phyloP scores from a whole-genome alignment of 2,113 vertebrate genomes.

The Theristicus caerulescens region DNA sequence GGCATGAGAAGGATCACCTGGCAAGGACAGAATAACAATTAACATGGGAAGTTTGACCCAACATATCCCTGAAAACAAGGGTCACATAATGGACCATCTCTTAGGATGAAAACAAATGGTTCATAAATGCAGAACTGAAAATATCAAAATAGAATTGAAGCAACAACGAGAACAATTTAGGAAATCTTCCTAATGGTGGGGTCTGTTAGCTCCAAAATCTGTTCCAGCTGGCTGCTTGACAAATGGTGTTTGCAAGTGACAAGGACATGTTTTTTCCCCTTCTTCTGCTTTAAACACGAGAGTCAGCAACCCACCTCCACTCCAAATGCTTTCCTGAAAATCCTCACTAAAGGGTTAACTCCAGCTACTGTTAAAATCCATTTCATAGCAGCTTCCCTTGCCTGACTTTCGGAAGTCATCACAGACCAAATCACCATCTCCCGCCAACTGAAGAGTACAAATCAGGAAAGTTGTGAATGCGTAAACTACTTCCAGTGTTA shows the following conservation, averaged over 20 bases:
- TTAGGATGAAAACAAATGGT: background rate
- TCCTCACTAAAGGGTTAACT: background rate
- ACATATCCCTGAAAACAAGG: background rate
- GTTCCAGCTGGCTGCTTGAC: background rate
- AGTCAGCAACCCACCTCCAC: background rate
- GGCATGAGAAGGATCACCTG: background rate
- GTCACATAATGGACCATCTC: background rate
- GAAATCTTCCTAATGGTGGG: background rate
- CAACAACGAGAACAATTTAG: background rate
- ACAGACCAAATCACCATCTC: background rate
- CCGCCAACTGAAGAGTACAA: background rate
- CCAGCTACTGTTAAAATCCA: background rate
- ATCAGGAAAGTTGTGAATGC: background rate
- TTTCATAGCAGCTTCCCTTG: background rate
- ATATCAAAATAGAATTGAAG: background rate
- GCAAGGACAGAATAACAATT: background rate
- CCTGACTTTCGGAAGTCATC: background rate
- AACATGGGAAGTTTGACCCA: background rate
- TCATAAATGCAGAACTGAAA: background rate
- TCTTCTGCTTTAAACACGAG: background rate
- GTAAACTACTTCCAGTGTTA: background rate
- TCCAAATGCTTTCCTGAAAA: background rate
- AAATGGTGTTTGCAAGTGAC: background rate
- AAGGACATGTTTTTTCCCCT: background rate
- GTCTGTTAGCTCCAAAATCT: background rate